A percentile compares a stretch with the other conserved stretches of the same genome.
Evolutionary conservation across 2,888 invertebrate genomes (phyloP).

Genomic region (Drosophila melanosoma): DNA sequence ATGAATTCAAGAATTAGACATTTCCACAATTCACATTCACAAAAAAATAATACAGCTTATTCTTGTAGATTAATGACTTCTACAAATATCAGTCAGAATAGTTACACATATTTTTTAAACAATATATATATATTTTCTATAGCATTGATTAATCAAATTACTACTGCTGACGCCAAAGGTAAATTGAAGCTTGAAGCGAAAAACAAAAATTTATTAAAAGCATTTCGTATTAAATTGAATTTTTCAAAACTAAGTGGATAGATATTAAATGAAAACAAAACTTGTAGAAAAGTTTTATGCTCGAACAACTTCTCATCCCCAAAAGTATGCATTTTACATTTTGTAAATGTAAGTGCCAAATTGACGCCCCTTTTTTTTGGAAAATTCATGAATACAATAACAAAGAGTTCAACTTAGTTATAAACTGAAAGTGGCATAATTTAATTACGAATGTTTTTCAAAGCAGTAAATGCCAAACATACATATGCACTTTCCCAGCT

Average conservation of each 20-base stretch:
- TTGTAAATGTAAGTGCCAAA: neutral
- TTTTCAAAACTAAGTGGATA: neutral
- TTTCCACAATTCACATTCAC: neutral
- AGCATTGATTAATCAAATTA: neutral
- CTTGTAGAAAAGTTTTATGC: neutral
- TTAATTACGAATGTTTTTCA: slow-evolving; percentile 34
- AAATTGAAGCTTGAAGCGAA: neutral
- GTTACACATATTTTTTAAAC: neutral
- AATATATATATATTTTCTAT: neutral
- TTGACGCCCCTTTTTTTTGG: neutral
- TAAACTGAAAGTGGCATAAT: slow-evolving; percentile 26
- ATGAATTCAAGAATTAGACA: neutral
- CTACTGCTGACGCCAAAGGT: neutral
- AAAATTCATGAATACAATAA: neutral
- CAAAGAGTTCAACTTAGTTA: neutral
- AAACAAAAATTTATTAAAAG: neutral
- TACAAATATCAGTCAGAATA: neutral
- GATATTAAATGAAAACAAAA: neutral
- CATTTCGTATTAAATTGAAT: neutral
- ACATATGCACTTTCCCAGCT: slow-evolving; percentile 45
- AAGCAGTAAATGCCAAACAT: neutral
- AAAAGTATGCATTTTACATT: neutral
- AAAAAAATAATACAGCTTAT: neutral
- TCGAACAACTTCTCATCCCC: neutral
- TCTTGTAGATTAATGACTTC: neutral